phyloP scores from a whole-genome alignment of 2,888 invertebrate genomes.

The Himalopsyche japonica region DNA sequence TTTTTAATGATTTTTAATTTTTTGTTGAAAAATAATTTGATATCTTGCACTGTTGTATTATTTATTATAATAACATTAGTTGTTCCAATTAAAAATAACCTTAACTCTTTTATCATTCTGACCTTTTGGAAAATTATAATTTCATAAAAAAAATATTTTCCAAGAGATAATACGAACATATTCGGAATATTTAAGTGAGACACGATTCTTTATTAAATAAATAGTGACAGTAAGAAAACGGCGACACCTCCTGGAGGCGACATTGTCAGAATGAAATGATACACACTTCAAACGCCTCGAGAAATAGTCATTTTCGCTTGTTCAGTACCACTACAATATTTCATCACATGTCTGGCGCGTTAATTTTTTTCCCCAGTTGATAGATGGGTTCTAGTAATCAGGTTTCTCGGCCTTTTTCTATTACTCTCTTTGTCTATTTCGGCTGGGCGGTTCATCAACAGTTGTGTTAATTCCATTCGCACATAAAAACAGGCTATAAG shows the following conservation, averaged over 20 bases:
- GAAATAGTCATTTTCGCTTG: not conserved
- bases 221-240: not conserved
- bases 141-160: too few relatives aligned
- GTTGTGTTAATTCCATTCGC: conserved; percentile 14
- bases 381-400: conserved; percentile 25
- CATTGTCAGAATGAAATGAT: not conserved
- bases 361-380: conserved; percentile 9
- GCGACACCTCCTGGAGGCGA: not conserved
- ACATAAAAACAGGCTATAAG: conserved; percentile 17
- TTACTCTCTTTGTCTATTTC: conserved; percentile 19
- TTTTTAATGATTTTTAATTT: too few relatives aligned
- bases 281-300: not conserved
- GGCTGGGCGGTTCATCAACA: conserved; percentile 17
- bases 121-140: too few relatives aligned
- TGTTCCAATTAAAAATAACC: too few relatives aligned
- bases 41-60: too few relatives aligned
- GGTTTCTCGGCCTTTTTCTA: conserved; percentile 4
- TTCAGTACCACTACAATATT: not conserved
- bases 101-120: too few relatives aligned
- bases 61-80: too few relatives aligned
- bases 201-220: not conserved
- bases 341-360: not conserved
- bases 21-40: too few relatives aligned
- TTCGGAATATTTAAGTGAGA: not conserved
- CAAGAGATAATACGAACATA: too few relatives aligned